Conservation (phyloP, 2,113 vertebrate genomes). For the Stigmatopora nigra region DNA sequence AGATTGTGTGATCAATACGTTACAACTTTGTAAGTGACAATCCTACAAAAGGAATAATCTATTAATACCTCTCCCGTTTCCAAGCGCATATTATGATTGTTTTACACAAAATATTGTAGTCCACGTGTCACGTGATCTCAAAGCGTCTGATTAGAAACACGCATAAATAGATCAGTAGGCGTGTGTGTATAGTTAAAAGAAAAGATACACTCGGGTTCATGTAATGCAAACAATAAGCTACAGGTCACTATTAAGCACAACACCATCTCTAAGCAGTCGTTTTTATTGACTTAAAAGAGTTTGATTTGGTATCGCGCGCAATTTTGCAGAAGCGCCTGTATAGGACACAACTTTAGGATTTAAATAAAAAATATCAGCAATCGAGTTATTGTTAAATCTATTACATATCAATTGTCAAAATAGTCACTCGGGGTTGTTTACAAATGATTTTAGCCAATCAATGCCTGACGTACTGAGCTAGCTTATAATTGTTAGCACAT, state of each 20-base stretch:
- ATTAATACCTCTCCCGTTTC: neutral
- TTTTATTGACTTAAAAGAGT: constrained; percentile 17
- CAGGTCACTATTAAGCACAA: neutral
- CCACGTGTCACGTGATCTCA: neutral
- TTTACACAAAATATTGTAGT: neutral
- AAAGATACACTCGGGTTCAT: neutral
- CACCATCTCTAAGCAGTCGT: neutral
- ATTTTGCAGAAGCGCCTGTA: neutral
- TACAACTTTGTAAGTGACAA: neutral
- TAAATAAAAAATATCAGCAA: neutral
- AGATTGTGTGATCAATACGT: neutral
- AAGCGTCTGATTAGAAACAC: neutral
- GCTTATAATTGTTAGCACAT: constrained; percentile 35
- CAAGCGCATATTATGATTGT: neutral
- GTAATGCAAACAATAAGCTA: neutral
- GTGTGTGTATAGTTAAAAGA: neutral
- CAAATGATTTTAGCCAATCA: constrained; percentile 18
- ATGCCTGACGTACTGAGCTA: neutral
- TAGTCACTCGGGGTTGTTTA: neutral
- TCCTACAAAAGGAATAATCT: neutral
- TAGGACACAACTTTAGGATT: neutral
- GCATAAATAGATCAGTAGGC: neutral
- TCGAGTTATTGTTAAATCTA: neutral
- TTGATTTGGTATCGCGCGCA: neutral
- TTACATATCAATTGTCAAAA: neutral